Conservation (phyloP, 2,797 vertebrate genomes). For the Balearica regulorum region DNA sequence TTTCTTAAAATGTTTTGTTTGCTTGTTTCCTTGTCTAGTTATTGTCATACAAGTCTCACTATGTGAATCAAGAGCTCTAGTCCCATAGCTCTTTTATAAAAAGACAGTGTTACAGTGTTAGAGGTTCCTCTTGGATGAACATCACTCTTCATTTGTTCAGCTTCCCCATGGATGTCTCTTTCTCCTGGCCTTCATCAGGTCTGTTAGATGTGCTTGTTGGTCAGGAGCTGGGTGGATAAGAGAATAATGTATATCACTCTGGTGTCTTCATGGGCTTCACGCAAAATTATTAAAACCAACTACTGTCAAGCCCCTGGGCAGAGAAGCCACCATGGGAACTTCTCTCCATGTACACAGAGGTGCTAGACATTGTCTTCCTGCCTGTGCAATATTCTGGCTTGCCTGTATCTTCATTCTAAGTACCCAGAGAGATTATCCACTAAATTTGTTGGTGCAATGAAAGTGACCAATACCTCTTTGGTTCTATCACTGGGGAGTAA, state of each 20-base stretch:
- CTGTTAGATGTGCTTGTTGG: neutral
- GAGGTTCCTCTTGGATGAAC: neutral
- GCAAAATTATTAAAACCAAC: neutral
- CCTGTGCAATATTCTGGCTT: neutral
- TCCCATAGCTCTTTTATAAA: neutral
- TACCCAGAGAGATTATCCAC: neutral
- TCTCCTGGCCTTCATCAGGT: neutral
- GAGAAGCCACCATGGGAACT: neutral
- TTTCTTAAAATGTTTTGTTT: neutral
- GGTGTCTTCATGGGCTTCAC: neutral
- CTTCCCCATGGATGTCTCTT: neutral
- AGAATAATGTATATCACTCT: neutral
- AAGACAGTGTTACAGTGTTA: neutral
- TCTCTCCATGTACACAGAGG: neutral
- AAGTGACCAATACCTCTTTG: neutral
- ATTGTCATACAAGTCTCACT: fast-evolving
- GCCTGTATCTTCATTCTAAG: neutral
- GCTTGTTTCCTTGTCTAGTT: neutral
- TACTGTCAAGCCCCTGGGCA: neutral
- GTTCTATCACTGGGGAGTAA: neutral
- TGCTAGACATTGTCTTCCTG: neutral
- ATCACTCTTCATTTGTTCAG: neutral
- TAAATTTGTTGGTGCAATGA: neutral
- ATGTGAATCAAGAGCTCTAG: neutral
- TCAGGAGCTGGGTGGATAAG: neutral